A percentile compares a stretch with the other conserved stretches of the same genome.
These are phyloP conservation scores for Kryptolebias ocellatus DNA, from an alignment of 2,797 vertebrate genomes.

Conservation along the genomic window DNA sequence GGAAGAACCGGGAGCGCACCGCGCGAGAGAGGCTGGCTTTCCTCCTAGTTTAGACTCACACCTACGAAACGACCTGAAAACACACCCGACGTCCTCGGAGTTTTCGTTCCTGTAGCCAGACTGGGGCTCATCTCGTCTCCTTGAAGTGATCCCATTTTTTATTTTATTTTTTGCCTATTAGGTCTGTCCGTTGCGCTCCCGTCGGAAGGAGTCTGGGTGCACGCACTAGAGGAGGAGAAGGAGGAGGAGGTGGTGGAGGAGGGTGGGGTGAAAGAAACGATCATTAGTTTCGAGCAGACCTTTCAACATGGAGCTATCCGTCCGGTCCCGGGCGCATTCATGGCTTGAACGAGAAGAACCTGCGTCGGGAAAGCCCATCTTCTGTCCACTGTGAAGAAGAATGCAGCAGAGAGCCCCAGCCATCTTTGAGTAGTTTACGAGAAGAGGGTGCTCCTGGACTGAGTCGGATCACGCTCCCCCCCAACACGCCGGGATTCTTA, in stretches of 20 bases:
- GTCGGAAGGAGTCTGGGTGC: conserved; percentile 58
- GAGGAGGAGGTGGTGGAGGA: conserved; percentile 18
- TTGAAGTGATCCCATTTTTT: conserved; percentile 60
- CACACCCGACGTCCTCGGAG: conserved; percentile 63
- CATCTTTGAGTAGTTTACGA: conserved; percentile 76
- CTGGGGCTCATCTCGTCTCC: conserved; percentile 73
- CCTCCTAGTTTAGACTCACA: conserved; percentile 5
- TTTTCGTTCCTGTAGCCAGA: conserved; percentile 52
- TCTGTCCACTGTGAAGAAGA: conserved; percentile 62
- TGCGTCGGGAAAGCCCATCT: conserved; percentile 54
- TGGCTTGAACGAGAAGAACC: conserved; percentile 57
- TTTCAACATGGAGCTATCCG: conserved; percentile 75
- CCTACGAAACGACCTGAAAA: conserved; percentile 67
- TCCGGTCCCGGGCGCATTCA: conserved; percentile 57
- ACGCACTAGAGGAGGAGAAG: conserved; percentile 38
- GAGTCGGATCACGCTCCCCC: conserved; percentile 58
- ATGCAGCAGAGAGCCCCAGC: conserved; percentile 72
- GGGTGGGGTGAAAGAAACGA: conserved; percentile 42
- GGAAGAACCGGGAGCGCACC: conserved; percentile 66
- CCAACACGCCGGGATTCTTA: conserved; percentile 61
- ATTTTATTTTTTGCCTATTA: conserved; percentile 30
- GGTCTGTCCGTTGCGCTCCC: conserved; percentile 46
- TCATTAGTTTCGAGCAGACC: conserved; percentile 63
- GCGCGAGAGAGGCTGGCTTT: conserved; percentile 15
- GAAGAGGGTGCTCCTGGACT: conserved; percentile 53